phyloP scores from a whole-genome alignment of 2,797 vertebrate species.

The Enteromius afrohamiltoni region DNA sequence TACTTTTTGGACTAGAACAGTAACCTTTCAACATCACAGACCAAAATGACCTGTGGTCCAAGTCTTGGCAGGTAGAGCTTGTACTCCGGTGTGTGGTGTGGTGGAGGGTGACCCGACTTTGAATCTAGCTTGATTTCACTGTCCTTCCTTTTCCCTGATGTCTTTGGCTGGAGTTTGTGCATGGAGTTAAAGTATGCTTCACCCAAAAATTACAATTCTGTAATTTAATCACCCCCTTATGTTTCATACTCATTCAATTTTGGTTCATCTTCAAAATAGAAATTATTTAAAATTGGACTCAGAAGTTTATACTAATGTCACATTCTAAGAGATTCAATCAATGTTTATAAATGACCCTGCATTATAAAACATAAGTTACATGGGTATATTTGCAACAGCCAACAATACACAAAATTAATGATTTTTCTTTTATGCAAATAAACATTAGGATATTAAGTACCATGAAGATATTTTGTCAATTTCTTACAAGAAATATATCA shows the following conservation, averaged over 20 bases:
- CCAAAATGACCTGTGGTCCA: not conserved
- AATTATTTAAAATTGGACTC: not conserved
- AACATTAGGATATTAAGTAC: not conserved
- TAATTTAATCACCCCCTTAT: not conserved
- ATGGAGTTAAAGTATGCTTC: not conserved
- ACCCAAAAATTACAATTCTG: not conserved
- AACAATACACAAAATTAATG: not conserved
- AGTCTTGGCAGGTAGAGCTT: not conserved
- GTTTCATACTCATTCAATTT: not conserved
- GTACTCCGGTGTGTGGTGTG: not conserved
- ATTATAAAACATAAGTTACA: not conserved
- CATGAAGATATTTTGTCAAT: too few relatives aligned
- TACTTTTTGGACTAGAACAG: constrained; percentile 5
- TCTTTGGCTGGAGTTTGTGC: not conserved
- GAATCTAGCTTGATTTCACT: not conserved
- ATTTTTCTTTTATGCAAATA: not conserved
- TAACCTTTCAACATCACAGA: not conserved
- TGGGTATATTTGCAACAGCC: not conserved
- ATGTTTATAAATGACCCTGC: not conserved
- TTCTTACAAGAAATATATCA: too few relatives aligned
- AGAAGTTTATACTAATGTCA: not conserved
- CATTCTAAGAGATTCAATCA: not conserved
- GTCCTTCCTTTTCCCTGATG: too few relatives aligned
- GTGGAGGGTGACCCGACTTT: not conserved
- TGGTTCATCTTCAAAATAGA: not conserved